Evolutionary conservation across 2,888 invertebrate species (phyloP).

Genomic region (Nesidiocoris tenuis): DNA sequence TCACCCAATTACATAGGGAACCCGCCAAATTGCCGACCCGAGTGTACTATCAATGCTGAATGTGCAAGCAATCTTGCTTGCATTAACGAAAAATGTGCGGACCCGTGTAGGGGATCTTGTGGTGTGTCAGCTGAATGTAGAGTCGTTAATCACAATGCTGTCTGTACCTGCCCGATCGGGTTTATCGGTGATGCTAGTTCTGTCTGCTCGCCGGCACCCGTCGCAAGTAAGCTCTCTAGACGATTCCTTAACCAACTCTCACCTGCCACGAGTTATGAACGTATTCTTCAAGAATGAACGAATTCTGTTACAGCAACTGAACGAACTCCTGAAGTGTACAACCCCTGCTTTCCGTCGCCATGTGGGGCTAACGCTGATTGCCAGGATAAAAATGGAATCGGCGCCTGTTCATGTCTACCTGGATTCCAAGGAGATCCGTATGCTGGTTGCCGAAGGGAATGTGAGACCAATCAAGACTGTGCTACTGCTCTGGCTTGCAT

Average conservation of each 20-base stretch:
- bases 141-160: conserved; percentile 78
- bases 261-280: neutral
- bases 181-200: conserved; percentile 75
- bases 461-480: conserved; percentile 77
- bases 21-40: conserved; percentile 82
- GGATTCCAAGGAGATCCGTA: conserved; percentile 83
- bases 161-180: conserved; percentile 79
- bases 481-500: conserved; percentile 71
- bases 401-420: conserved; percentile 78
- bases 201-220: conserved; percentile 58
- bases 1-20: conserved; percentile 76
- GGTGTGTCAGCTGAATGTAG: conserved; percentile 78
- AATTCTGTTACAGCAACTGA: conserved; percentile 60
- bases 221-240: conserved; percentile 52
- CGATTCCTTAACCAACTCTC: neutral
- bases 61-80: conserved; percentile 81
- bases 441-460: conserved; percentile 72
- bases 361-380: conserved; percentile 85
- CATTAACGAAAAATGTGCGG: conserved; percentile 74
- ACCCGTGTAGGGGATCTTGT: conserved; percentile 79
- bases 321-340: conserved; percentile 62
- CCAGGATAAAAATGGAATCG: conserved; percentile 76
- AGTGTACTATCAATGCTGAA: conserved; percentile 76
- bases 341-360: conserved; percentile 79
- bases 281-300: neutral